These are phyloP conservation scores for Aquatica leii DNA, from an alignment of 2,888 invertebrate species.

Conservation along the genomic window DNA sequence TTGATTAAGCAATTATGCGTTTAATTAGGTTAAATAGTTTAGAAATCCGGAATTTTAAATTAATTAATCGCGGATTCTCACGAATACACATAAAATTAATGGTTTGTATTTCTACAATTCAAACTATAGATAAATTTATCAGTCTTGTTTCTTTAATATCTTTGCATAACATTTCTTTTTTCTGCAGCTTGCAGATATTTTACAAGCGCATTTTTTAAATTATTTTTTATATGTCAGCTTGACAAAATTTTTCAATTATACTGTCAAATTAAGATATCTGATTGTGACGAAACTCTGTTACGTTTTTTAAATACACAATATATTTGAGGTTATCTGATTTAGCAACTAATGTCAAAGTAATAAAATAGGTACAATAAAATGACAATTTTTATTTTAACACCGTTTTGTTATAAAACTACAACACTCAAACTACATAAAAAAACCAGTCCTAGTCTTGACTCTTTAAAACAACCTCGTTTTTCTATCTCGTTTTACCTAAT, in stretches of 20 bases:
- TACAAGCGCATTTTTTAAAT: conserved; percentile 28
- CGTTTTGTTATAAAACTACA: conserved; percentile 11
- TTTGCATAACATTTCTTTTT: conserved; percentile 34
- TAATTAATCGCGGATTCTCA: conserved; percentile 40
- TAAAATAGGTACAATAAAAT: conserved; percentile 23
- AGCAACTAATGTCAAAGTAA: conserved; percentile 23
- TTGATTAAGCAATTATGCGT: conserved; percentile 46
- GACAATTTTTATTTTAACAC: conserved; percentile 19
- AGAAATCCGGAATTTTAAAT: conserved; percentile 42
- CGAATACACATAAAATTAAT: conserved; percentile 44
- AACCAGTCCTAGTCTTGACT: conserved; percentile 3
- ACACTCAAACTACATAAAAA: conserved; percentile 12
- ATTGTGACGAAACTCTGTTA: conserved; percentile 9
- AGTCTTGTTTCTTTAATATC: conserved; percentile 41
- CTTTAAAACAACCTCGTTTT: conserved; percentile 5
- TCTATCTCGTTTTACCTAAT: conserved; percentile 9
- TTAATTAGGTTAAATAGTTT: conserved; percentile 46
- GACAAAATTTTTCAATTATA: conserved; percentile 20
- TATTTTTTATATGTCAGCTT: conserved; percentile 22
- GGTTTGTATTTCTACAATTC: conserved; percentile 40
- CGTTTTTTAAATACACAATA: conserved; percentile 17
- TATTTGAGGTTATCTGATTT: conserved; percentile 26
- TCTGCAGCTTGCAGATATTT: conserved; percentile 30
- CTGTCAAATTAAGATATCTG: conserved; percentile 28
- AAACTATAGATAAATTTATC: conserved; percentile 42